phyloP scores from a whole-genome alignment of 2,888 invertebrate species.

The Tethea ocularis region DNA sequence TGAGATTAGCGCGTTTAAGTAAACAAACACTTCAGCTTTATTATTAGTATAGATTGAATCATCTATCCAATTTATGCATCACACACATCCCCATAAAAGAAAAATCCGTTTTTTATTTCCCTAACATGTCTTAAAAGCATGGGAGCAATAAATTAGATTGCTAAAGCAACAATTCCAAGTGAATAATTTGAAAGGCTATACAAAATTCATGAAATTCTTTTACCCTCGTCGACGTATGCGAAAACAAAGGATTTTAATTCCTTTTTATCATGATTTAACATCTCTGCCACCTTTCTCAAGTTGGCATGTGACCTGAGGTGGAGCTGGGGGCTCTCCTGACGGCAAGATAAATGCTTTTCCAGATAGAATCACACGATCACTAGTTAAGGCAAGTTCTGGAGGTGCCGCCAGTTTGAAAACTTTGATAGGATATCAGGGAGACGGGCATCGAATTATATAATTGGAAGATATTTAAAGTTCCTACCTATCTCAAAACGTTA shows the following conservation, averaged over 20 bases:
- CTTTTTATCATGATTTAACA: not conserved
- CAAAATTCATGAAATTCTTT: not conserved
- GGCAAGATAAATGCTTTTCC: conserved; percentile 46
- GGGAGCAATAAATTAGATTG: not conserved
- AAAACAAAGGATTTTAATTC: conserved; percentile 5
- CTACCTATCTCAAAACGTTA: not conserved
- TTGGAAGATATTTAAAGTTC: not conserved
- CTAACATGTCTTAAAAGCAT: not conserved
- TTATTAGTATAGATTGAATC: no score
- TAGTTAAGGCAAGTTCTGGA: conserved; percentile 26
- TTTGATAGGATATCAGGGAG: conserved; percentile 24
- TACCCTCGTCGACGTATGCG: not conserved
- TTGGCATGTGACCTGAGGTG: conserved; percentile 4
- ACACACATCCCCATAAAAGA: no score
- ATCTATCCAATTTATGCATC: no score
- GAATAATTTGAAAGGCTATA: not conserved
- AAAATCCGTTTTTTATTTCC: not conserved
- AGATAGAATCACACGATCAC: conserved; percentile 32
- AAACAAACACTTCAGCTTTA: no score
- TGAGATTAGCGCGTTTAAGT: no score
- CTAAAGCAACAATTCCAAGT: not conserved
- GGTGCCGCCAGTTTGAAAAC: conserved; percentile 39
- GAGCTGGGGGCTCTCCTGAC: not conserved
- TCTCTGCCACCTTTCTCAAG: not conserved
- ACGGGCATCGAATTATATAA: not conserved